Conservation (phyloP, 2,113 vertebrate species). For the Notothenia rossii region DNA sequence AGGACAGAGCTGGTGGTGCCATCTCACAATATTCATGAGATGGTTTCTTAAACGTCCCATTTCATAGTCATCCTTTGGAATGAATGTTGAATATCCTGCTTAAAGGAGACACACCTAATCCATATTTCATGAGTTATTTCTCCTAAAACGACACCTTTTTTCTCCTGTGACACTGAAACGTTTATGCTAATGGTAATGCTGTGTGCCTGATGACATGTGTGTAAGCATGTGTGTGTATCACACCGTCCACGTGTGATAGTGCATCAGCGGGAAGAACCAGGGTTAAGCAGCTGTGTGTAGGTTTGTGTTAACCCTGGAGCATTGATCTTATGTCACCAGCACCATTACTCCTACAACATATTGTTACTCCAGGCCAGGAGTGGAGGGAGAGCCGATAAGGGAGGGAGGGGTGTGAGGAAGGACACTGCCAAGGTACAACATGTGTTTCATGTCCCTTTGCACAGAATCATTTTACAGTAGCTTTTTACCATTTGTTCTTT, state of each 20-base stretch:
- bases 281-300: slow-evolving; percentile 75
- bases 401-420: slow-evolving; percentile 53
- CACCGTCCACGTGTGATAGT: slow-evolving; percentile 48
- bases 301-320: slow-evolving; percentile 79
- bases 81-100: slow-evolving; percentile 40
- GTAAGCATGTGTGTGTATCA: slow-evolving; percentile 37
- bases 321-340: slow-evolving; percentile 84
- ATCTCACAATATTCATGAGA: slow-evolving; percentile 57
- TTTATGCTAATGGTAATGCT: slow-evolving; percentile 16
- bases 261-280: slow-evolving; percentile 54
- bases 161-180: slow-evolving; percentile 1
- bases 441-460: slow-evolving; percentile 51
- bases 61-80: slow-evolving; percentile 37
- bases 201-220: slow-evolving; percentile 18
- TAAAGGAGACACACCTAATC: slow-evolving; percentile 26
- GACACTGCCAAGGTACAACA: slow-evolving; percentile 67
- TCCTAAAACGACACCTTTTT: slow-evolving; percentile 29
- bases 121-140: slow-evolving; percentile 44
- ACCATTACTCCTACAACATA: slow-evolving; percentile 78
- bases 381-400: slow-evolving; percentile 27
- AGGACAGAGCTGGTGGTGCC: slow-evolving; percentile 41
- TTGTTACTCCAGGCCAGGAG: slow-evolving; percentile 69
- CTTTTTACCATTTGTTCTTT: slow-evolving; percentile 19
- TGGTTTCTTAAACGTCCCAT: slow-evolving; percentile 48
- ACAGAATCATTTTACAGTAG: slow-evolving; percentile 45